These are phyloP conservation scores for Oncorhynchus masou DNA, from an alignment of 2,113 vertebrate genomes.

Conservation along the genomic window DNA sequence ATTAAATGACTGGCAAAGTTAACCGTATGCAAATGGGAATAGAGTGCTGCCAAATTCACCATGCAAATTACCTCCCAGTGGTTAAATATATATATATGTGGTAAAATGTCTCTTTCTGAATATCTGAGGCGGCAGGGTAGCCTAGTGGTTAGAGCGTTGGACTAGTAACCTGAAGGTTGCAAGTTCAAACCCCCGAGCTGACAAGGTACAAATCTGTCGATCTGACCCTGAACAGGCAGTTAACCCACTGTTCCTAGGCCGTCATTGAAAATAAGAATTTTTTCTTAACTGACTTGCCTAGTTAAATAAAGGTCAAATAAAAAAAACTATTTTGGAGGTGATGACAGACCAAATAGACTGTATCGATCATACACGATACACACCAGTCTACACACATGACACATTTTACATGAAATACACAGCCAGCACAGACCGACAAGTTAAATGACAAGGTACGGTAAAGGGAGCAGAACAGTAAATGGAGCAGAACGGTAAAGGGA, in stretches of 20 bases:
- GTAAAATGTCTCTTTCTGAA: background rate
- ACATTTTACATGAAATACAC: too few relatives aligned
- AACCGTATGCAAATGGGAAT: slow-evolving; percentile 36
- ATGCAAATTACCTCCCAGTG: slow-evolving; percentile 43
- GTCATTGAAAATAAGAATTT: too few relatives aligned
- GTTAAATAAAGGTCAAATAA: too few relatives aligned
- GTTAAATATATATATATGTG: background rate
- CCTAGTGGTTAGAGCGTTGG: too few relatives aligned
- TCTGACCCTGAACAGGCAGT: too few relatives aligned
- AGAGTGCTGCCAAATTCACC: slow-evolving; percentile 33
- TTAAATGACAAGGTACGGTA: slow-evolving; percentile 39
- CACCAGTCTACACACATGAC: too few relatives aligned
- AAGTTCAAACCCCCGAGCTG: too few relatives aligned
- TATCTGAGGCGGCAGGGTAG: background rate
- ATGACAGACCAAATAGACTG: slow-evolving; percentile 29
- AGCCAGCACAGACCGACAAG: background rate
- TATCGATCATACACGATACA: slow-evolving; percentile 30
- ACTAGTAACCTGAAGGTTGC: too few relatives aligned
- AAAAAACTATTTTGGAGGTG: background rate
- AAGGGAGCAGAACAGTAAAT: background rate
- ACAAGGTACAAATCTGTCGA: too few relatives aligned
- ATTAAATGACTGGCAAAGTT: slow-evolving; percentile 24
- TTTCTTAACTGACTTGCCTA: too few relatives aligned
- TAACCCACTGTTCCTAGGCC: too few relatives aligned
- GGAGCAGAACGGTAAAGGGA: too few relatives aligned